Percentiles rank a stretch among this genome's conserved stretches.
phyloP scores from a whole-genome alignment of 2,113 vertebrate genomes.

The Anarhynchus alexandrinus region DNA sequence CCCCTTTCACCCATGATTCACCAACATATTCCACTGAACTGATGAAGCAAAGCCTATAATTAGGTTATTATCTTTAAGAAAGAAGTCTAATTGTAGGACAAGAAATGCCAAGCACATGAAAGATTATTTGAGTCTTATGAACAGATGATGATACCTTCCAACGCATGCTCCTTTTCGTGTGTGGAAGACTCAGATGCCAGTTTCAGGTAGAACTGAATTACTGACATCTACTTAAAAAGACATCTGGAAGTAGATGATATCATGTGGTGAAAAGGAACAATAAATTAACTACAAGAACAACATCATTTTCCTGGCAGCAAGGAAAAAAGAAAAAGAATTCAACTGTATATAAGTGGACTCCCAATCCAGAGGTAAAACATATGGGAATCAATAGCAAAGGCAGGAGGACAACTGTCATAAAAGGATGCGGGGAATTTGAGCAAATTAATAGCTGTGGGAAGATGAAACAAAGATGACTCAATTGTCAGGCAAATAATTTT shows the following conservation, averaged over 20 bases:
- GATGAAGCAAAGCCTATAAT: conserved; percentile 30
- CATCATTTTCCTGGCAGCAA: conserved; percentile 23
- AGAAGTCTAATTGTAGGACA: neutral
- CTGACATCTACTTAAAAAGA: conserved; percentile 46
- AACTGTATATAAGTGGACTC: neutral
- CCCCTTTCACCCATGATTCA: conserved; percentile 6
- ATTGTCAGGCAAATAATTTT: conserved; percentile 40
- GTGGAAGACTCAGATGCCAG: conserved; percentile 40
- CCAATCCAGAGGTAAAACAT: conserved; percentile 38
- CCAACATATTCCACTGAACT: neutral
- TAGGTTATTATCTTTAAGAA: conserved; percentile 25
- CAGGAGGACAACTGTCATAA: conserved; percentile 20
- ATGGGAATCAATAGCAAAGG: conserved; percentile 43
- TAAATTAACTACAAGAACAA: conserved; percentile 45
- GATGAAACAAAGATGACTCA: conserved; percentile 66
- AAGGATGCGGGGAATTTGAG: conserved; percentile 26
- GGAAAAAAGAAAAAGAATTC: neutral
- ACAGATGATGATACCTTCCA: conserved; percentile 3
- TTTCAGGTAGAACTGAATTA: conserved; percentile 46
- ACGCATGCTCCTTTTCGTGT: neutral
- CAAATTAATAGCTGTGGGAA: conserved; percentile 62
- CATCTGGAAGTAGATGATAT: conserved; percentile 57
- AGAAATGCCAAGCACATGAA: neutral
- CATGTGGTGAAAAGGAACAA: conserved; percentile 47
- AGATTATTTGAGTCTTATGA: neutral